These are phyloP conservation scores for Thunnus albacares DNA, from an alignment of 2,797 vertebrate genomes.

Conservation along the genomic window DNA sequence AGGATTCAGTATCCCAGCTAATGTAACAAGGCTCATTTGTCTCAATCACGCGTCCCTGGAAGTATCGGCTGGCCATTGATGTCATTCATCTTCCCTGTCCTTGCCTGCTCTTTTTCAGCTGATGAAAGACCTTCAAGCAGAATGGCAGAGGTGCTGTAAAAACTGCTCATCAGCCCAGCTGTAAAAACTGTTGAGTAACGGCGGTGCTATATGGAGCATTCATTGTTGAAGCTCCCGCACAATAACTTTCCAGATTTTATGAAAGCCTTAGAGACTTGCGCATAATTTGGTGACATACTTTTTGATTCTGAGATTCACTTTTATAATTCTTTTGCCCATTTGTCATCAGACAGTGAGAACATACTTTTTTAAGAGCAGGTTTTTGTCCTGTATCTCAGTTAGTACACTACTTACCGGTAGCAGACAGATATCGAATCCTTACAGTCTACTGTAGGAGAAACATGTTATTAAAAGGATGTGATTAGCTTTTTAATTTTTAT, in stretches of 20 bases:
- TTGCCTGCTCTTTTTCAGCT: conserved; percentile 83
- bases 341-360: conserved; percentile 6
- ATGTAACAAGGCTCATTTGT: conserved; percentile 89
- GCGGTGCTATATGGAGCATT: conserved; percentile 16
- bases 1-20: conserved; percentile 86
- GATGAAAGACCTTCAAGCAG: conserved; percentile 82
- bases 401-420: conserved; percentile 6
- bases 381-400: conserved; percentile 22
- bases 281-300: conserved; percentile 29
- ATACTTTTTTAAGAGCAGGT: conserved; percentile 26
- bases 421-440: conserved; percentile 11
- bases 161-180: conserved; percentile 67
- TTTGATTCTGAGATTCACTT: conserved; percentile 41
- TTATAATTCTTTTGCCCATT: conserved; percentile 26
- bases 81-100: conserved; percentile 88
- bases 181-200: conserved; percentile 55
- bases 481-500: not conserved
- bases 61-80: conserved; percentile 85
- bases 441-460: conserved; percentile 8
- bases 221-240: conserved; percentile 20
- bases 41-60: conserved; percentile 87
- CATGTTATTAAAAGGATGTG: conserved; percentile 15
- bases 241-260: conserved; percentile 36
- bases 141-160: conserved; percentile 61
- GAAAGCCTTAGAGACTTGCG: conserved; percentile 27